Evolutionary conservation across 2,888 invertebrate genomes (phyloP), one percentile per base, ranked within the genome.

Genomic region (Schrankia costaestrigalis): DNA sequence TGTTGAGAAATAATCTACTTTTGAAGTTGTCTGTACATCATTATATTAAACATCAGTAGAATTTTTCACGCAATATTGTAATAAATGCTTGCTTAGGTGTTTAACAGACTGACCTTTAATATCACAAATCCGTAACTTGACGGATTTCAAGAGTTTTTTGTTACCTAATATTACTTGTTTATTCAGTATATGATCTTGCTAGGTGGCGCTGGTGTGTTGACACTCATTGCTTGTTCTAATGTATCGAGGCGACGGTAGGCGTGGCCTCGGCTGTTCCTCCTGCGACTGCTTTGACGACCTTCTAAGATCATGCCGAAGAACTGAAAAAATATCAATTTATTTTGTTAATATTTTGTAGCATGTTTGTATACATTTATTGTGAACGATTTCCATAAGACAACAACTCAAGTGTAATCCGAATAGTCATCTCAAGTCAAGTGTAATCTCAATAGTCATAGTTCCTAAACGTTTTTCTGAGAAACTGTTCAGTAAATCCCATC

Each of bases 191-290:
- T 87, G 23, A 87, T 87, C 49, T 86, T 86, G 65, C 80, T 84
- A 0, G 87, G 86, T 0, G 86, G 82, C 3, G 84, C 82, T 0
- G 80, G 53, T 0, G 75, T 58, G 50, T 67, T 80, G 1, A 78
- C 55, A 41, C 68, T 83, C 82, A 87, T 85, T 0, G 86, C 87
- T 44, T 87, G 86, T 37, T 87, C 87, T 4, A 87, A 46, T 0
- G 87, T 87, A 46, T 87, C 87, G 3, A 87, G 70, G 0, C 87
- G 78, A 3, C 81, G 68, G 63, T 87, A 87, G 0, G 85, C 69
- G 51, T 85, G 86, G 0, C 86, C 86, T 1, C 87, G 68, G 47
- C 84, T 83, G 55, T 78, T 84, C 26, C 87, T 70, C 4, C 87
- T 77, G 1, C 85, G 75, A 1, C 75, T 72, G 0, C 67, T 37